Evolutionary conservation across 2,797 vertebrate species (phyloP).

Genomic region (Choloepus didactylus): DNA sequence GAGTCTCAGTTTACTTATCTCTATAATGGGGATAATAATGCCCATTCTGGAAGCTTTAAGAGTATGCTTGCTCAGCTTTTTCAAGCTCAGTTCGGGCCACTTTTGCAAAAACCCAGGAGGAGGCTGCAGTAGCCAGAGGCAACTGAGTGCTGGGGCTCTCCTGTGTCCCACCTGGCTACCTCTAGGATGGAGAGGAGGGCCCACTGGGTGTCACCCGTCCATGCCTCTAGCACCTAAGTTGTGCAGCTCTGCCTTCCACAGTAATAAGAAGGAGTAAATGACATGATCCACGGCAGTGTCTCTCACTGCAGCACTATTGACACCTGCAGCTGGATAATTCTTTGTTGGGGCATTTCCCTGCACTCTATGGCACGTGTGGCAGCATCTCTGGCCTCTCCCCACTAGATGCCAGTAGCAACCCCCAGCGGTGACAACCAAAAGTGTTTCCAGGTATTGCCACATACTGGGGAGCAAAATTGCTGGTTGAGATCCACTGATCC

Average conservation of each 20-base stretch:
- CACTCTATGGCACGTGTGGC: not conserved
- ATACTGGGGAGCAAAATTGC: not conserved
- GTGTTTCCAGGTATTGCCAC: not conserved
- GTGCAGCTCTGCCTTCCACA: not conserved
- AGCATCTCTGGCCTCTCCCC: not conserved
- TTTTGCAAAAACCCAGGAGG: not conserved
- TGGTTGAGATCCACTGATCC: not conserved
- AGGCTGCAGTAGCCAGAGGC: not conserved
- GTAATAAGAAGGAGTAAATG: not conserved
- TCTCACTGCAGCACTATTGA: not conserved
- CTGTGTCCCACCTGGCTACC: not conserved
- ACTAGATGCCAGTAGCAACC: not conserved
- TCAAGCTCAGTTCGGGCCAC: not conserved
- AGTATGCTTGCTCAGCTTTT: not conserved
- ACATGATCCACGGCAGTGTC: not conserved
- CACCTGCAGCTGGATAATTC: not conserved
- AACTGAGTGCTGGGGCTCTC: too few species aligned
- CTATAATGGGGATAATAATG: not conserved
- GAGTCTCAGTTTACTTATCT: not conserved
- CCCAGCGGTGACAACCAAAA: not conserved
- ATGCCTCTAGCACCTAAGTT: not conserved
- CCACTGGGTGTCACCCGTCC: not conserved
- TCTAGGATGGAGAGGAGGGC: too few species aligned
- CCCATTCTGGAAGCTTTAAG: not conserved
- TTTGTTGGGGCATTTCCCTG: not conserved